Evolutionary conservation across 1,140 invertebrate species (phyloP), one percentile per base, ranked within the genome.

Genomic region (Drosophila serrata): DNA sequence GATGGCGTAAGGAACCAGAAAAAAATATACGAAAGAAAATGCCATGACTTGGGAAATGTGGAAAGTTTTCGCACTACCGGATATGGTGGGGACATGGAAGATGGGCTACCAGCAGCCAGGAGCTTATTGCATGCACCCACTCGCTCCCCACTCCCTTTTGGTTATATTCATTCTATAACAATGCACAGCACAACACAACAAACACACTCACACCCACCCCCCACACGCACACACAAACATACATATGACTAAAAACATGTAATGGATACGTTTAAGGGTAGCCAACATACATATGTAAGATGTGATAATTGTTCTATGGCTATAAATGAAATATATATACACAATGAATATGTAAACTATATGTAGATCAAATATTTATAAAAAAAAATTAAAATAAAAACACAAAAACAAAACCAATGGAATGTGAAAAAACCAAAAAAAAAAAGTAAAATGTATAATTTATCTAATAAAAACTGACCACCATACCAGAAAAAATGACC

Each of bases 231-330:
- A 60, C 55, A 79, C 31, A 70, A 27, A 75, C 55, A 88, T 80
- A 81, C 80, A 88, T 87, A 88, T 88, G 85, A 88, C 68, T 80
- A 79, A 84, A 81, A 84, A 81, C 81, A 88, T 90, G 45, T 75
- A 88, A 90, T 84, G 85, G 85, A 88, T 88, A 88, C 77, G 59
- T 82, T 81, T 84, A 87, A 81, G 85, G 75, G 81, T 90, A 88
- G 84, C 85, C 74, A 75, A 76, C 74, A 76, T 64, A 75, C 74
- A 76, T 57, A 75, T 88, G 77, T 88, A 90, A 88, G 85, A 88
- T 88, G 85, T 88, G 85, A 88, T 88, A 88, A 88, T 90, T 88
- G 84, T 88, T 88, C 84, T 88, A 90, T 73, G 69, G 85, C 84
- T 90, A 84, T 84, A 80, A 63, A 64, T 49, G 67, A 45, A 76